These are phyloP conservation scores for Actinostola sp. DNA, from an alignment of 92 coral and sea anemone species.

Conservation along the genomic window DNA sequence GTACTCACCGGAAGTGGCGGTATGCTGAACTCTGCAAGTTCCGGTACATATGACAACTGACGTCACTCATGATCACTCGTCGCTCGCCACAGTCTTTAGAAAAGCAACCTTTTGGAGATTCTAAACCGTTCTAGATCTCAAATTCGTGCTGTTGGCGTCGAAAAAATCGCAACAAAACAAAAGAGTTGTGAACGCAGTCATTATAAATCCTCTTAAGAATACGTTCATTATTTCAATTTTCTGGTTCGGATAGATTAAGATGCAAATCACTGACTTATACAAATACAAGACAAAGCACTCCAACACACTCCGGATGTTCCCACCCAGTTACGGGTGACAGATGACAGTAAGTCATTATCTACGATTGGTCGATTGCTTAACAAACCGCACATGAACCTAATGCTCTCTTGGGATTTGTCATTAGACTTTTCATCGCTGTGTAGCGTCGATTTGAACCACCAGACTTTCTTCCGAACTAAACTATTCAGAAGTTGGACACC, in stretches of 20 bases:
- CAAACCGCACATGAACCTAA: constrained; percentile 72
- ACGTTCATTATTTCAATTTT: constrained; percentile 66
- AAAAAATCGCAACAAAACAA: constrained; percentile 10
- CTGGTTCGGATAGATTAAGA: constrained; percentile 88
- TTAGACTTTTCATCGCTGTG: constrained; percentile 46
- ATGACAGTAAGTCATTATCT: constrained; percentile 72
- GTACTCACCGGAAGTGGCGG: constrained; percentile 82
- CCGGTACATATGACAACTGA: constrained; percentile 75
- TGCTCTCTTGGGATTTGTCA: constrained; percentile 76
- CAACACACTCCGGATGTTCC: constrained; percentile 92
- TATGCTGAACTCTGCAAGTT: constrained; percentile 80
- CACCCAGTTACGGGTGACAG: constrained; percentile 92
- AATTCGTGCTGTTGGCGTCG: not conserved
- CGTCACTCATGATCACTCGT: constrained; percentile 47
- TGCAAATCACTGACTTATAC: constrained; percentile 80
- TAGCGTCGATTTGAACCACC: constrained; percentile 32
- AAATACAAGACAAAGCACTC: constrained; percentile 85
- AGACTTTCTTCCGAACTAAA: not conserved
- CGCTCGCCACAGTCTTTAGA: constrained; percentile 41
- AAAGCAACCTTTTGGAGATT: constrained; percentile 2
- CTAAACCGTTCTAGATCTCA: constrained; percentile 1
- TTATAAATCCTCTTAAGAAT: constrained; percentile 18
- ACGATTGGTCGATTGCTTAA: constrained; percentile 73
- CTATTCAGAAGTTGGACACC: not conserved
- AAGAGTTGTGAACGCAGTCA: constrained; percentile 9